phyloP scores from a whole-genome alignment of 2,888 invertebrate species.

The Tridacna gigas region DNA sequence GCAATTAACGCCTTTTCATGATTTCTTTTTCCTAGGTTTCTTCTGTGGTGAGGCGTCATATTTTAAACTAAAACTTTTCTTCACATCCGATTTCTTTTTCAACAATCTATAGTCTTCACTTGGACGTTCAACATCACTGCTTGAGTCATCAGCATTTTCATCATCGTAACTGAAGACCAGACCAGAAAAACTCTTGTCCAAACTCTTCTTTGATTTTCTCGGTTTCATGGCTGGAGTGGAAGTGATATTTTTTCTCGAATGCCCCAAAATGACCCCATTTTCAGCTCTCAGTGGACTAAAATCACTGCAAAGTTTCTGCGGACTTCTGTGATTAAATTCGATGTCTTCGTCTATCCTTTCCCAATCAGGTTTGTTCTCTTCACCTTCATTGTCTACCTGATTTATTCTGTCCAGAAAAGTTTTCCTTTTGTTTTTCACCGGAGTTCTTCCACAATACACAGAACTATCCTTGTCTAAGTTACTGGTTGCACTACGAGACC shows the following conservation, averaged over 20 bases:
- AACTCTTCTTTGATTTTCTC: background rate
- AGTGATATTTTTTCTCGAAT: slow-evolving; percentile 21
- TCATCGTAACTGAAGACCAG: slow-evolving; percentile 16
- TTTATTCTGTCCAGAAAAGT: slow-evolving; percentile 13
- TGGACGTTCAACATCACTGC: background rate
- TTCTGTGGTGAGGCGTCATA: slow-evolving; percentile 19
- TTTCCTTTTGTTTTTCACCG: slow-evolving; percentile 2
- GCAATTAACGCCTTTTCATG: background rate
- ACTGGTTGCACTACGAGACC: slow-evolving; percentile 36
- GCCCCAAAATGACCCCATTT: slow-evolving; percentile 35
- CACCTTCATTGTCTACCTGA: background rate
- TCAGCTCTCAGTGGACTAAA: slow-evolving; percentile 52
- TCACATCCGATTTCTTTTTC: slow-evolving; percentile 27
- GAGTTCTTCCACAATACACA: background rate
- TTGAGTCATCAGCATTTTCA: slow-evolving; percentile 11
- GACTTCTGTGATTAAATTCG: slow-evolving; percentile 71
- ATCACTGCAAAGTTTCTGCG: slow-evolving; percentile 62
- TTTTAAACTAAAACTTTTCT: slow-evolving; percentile 28
- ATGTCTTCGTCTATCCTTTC: slow-evolving; percentile 70
- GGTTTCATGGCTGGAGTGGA: slow-evolving; percentile 31
- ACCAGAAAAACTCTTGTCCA: slow-evolving; percentile 16
- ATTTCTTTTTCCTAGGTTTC: slow-evolving; percentile 5
- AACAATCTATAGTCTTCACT: slow-evolving; percentile 22
- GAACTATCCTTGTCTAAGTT: background rate
- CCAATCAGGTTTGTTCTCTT: slow-evolving; percentile 26